Conservation (phyloP, 2,888 invertebrate genomes). For the Achlya flavicornis region DNA sequence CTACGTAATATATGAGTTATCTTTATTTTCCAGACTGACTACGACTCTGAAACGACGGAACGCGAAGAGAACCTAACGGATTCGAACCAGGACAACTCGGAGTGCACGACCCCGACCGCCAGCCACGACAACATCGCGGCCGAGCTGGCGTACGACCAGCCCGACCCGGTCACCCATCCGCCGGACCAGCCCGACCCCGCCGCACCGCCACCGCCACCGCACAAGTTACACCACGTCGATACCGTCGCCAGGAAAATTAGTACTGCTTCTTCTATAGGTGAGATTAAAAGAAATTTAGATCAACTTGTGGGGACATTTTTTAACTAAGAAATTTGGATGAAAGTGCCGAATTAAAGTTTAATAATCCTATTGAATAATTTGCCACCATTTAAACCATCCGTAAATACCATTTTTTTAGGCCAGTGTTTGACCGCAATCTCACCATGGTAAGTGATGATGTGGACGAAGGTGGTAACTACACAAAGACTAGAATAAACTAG, state of each 20-base stretch:
- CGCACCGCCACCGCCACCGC: background rate
- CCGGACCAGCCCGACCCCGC: slow-evolving; percentile 21
- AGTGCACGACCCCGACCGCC: slow-evolving; percentile 81
- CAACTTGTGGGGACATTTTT: too few relatives aligned
- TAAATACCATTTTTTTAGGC: too few relatives aligned
- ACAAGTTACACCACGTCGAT: slow-evolving; percentile 38
- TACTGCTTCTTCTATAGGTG: slow-evolving; percentile 76
- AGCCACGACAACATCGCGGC: slow-evolving; percentile 77
- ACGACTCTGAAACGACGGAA: slow-evolving; percentile 80
- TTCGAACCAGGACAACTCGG: slow-evolving; percentile 81
- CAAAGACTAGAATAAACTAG: too few relatives aligned
- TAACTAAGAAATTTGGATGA: too few relatives aligned
- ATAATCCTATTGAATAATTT: too few relatives aligned
- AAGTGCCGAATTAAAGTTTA: too few relatives aligned
- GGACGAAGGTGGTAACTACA: too few relatives aligned
- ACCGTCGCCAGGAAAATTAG: slow-evolving; percentile 68
- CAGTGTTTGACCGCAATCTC: too few relatives aligned
- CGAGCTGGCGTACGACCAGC: slow-evolving; percentile 64
- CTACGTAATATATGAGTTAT: too few relatives aligned
- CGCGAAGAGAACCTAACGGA: slow-evolving; percentile 81
- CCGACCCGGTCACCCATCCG: slow-evolving; percentile 36
- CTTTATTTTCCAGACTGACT: slow-evolving; percentile 63
- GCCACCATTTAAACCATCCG: too few relatives aligned
- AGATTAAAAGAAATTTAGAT: slow-evolving; percentile 11
- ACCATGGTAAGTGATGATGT: too few relatives aligned